phyloP scores from a whole-genome alignment of 1,140 invertebrate genomes.

The Diachasma alloeum region DNA sequence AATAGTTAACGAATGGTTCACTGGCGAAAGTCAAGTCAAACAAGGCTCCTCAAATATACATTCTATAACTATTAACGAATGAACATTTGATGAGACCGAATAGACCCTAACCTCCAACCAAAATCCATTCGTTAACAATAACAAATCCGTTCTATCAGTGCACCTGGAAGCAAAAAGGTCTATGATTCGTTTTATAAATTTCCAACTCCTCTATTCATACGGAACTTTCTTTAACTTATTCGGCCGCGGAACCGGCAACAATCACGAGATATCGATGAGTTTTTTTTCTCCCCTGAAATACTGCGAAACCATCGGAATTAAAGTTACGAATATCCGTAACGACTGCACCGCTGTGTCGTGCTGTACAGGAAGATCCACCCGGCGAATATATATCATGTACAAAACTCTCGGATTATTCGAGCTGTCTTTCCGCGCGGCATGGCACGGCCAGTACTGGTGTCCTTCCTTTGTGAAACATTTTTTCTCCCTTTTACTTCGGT shows the following conservation, averaged over 20 bases:
- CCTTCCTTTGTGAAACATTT: neutral
- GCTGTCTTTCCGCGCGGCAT: slow-evolving; percentile 14
- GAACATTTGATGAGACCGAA: too few species aligned
- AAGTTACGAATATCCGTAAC: neutral
- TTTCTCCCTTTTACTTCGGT: neutral
- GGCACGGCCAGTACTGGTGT: slow-evolving; percentile 15
- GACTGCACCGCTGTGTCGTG: neutral
- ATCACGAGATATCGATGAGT: neutral
- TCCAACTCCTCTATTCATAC: neutral
- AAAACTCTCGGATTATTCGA: neutral
- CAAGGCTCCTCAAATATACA: too few species aligned
- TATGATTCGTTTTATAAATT: too few species aligned
- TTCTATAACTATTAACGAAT: too few species aligned
- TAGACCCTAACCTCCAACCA: too few species aligned
- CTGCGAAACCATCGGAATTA: neutral
- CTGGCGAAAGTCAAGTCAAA: too few species aligned
- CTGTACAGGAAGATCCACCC: neutral
- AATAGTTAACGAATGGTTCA: too few species aligned
- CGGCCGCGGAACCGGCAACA: neutral
- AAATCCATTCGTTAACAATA: too few species aligned
- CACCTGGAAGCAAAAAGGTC: too few species aligned
- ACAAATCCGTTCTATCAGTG: too few species aligned
- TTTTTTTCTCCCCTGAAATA: neutral
- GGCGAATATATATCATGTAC: neutral
- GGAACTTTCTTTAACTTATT: neutral